A percentile compares a stretch with the other conserved stretches of the same genome.
Conservation (phyloP, 2,888 invertebrate genomes). For the Schizotus pectinicornis region DNA sequence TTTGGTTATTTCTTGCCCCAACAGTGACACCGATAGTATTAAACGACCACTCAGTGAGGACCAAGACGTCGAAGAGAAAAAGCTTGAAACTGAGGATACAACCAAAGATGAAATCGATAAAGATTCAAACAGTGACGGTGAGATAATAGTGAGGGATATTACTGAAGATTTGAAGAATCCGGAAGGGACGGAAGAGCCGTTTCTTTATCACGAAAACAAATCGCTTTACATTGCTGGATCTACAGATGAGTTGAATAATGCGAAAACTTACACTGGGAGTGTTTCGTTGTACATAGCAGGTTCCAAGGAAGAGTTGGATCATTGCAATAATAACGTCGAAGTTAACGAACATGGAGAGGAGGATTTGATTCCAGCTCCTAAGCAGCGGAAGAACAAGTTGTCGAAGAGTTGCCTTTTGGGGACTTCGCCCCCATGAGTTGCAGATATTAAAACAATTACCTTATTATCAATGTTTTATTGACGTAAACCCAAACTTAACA, state of each 20-base stretch:
- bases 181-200: not conserved
- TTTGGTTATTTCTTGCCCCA: conserved; percentile 25
- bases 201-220: conserved; percentile 25
- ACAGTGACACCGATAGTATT: conserved; percentile 5
- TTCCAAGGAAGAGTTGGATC: conserved; percentile 26
- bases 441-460: conserved; percentile 3
- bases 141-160: conserved; percentile 4
- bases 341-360: conserved; percentile 11
- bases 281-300: conserved; percentile 25
- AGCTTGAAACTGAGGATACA: not conserved
- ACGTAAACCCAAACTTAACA: conserved; percentile 29
- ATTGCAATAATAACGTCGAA: conserved; percentile 17
- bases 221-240: conserved; percentile 28
- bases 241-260: conserved; percentile 18
- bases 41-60: not conserved
- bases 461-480: conserved; percentile 22
- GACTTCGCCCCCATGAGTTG: not conserved
- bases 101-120: not conserved
- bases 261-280: conserved; percentile 17
- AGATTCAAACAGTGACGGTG: not conserved
- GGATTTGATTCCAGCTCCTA: conserved; percentile 11
- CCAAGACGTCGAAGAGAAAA: conserved; percentile 4
- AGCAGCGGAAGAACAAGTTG: conserved; percentile 28
- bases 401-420: conserved; percentile 27
- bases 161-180: conserved; percentile 4